Conservation (phyloP, 2,113 vertebrate species). For the Myodes glareolus region DNA sequence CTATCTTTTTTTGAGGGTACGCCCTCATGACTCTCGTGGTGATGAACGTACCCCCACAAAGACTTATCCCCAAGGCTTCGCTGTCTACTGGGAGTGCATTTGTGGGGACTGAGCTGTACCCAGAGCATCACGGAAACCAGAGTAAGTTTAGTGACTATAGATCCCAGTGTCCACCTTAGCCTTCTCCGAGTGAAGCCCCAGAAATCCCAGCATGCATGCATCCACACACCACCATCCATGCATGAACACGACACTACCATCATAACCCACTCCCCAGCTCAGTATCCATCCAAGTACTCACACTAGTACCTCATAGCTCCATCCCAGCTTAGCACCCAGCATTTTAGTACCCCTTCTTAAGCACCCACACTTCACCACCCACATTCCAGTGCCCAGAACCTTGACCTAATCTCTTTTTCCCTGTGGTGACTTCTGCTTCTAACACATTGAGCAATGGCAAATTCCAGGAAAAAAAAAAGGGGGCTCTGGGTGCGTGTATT, state of each 20-base stretch:
- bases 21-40: not conserved
- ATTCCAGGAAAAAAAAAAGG: not conserved
- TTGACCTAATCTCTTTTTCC: rapidly evolving
- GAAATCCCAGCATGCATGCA: not conserved
- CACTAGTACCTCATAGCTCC: not conserved
- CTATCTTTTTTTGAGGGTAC: not conserved
- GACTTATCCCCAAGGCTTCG: not conserved
- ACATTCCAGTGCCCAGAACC: not conserved
- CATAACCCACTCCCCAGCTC: not conserved
- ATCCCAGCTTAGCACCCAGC: not conserved
- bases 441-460: rapidly evolving
- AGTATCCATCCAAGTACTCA: not conserved
- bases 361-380: not conserved
- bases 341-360: no score
- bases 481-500: rapidly evolving
- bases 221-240: not conserved
- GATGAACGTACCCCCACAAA: not conserved
- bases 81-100: not conserved
- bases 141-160: not conserved
- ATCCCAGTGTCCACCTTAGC: no score
- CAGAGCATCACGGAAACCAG: no score
- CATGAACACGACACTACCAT: not conserved
- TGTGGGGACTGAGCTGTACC: not conserved
- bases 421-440: no score
- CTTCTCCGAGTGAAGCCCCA: not conserved